Evolutionary conservation across 2,797 vertebrate species (phyloP).

Genomic region (Schizopygopsis malacanthus): DNA sequence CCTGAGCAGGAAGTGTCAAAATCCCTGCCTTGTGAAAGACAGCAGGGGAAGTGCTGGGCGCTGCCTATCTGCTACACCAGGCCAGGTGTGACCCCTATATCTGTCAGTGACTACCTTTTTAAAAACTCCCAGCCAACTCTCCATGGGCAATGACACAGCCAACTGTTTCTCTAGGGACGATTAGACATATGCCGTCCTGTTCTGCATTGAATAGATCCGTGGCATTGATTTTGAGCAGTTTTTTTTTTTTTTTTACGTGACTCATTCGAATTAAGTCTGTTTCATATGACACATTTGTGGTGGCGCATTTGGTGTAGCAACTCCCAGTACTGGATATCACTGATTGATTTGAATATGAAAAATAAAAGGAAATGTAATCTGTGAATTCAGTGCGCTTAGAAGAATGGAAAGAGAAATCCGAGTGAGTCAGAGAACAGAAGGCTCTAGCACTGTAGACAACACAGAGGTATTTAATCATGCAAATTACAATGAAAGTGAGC

Average conservation of each 20-base stretch:
- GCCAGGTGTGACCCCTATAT: constrained; percentile 72
- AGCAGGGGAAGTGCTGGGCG: constrained; percentile 62
- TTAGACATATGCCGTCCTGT: constrained; percentile 66
- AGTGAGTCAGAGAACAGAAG: constrained; percentile 46
- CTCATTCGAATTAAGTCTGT: constrained; percentile 43
- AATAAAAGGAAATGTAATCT: constrained; percentile 18
- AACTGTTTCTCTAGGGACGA: constrained; percentile 64
- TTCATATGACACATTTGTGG: constrained; percentile 13
- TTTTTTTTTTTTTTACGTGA: constrained; percentile 29
- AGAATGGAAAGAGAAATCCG: constrained; percentile 24
- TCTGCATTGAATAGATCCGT: constrained; percentile 53
- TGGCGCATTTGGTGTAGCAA: constrained; percentile 28
- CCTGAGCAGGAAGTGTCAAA: constrained; percentile 63
- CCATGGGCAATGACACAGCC: constrained; percentile 46
- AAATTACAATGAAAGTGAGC: constrained; percentile 45
- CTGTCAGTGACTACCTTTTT: constrained; percentile 59
- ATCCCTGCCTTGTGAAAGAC: constrained; percentile 43
- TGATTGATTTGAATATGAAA: constrained; percentile 37
- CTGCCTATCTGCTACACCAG: constrained; percentile 53
- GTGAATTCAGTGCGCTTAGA: not conserved
- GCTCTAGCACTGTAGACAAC: constrained; percentile 34
- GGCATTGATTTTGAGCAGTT: constrained; percentile 23
- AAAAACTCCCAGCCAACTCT: constrained; percentile 48
- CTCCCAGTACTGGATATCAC: constrained; percentile 3
- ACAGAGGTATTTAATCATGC: constrained; percentile 49